Evolutionary conservation across 2,113 vertebrate genomes (phyloP), one percentile per base, ranked within the genome.

Genomic region (Hemiscyllium ocellatum): DNA sequence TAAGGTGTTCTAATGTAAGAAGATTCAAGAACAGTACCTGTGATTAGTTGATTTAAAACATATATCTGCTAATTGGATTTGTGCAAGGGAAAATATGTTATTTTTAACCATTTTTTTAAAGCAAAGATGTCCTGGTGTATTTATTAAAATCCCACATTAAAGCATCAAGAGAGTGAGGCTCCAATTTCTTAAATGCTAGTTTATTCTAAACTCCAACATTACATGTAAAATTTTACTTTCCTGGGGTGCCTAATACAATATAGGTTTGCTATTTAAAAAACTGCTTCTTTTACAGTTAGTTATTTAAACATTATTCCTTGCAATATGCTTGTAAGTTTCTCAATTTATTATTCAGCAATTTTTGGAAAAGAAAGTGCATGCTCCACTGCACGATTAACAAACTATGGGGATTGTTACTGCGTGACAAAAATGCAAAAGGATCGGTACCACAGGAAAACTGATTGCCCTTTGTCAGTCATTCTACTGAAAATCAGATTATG

Each of bases 381-480:
- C 37, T 20, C 80, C 80, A 83, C 37, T 42, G 80, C 37, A 47
- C 6, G 80, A 83, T 22, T 47, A 83, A 42, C 42, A 19, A 20
- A 20, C 80, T 83, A 20, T 83, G 37, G 33, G 37, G 17, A 83
- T 83, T 83, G 80, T 42, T 42, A 83, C 80, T 83, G 37, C 17
- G 20, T 83, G 37, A 83, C 80, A 83, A 83, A 83, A 42, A 7
- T 83, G 37, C 37, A 1, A 47, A 83, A 83, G 80, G 80, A 83
- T 83, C 80, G 20, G 19, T 83, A 47, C 42, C 20, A 37, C 37
- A 83, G 37, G 37, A 37, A 83, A 83, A 83, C 80, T 47, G 19
- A n/a, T 37, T n/a, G 76, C 15, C 76, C n/a, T 80, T n/a, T 80
- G n/a, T 80, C 33, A 0, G 72, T 96, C 96, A 96, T 96, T 96